Percentiles rank a stretch among this genome's conserved stretches.
Evolutionary conservation across 2,113 vertebrate species (phyloP).

Genomic region (Tursiops truncatus): DNA sequence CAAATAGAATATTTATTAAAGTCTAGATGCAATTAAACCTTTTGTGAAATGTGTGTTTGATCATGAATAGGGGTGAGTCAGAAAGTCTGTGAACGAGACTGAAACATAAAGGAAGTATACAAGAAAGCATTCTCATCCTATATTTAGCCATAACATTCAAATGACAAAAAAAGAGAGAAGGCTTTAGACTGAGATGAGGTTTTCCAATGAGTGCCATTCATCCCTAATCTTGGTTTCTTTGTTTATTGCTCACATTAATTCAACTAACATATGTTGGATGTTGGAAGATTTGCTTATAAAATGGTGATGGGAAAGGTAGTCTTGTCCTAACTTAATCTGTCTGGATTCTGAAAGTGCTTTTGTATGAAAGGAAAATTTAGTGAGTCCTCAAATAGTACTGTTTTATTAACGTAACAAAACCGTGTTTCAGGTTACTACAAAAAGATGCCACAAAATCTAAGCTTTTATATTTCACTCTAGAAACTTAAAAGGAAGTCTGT

Average conservation of each 20-base stretch:
- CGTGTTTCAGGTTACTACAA: constrained; percentile 42
- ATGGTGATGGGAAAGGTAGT: constrained; percentile 7
- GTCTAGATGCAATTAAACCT: constrained; percentile 71
- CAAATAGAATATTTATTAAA: constrained; percentile 76
- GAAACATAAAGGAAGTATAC: constrained; percentile 61
- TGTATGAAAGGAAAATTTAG: constrained; percentile 17
- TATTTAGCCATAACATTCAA: constrained; percentile 28
- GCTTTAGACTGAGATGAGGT: constrained; percentile 47
- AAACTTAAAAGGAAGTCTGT: constrained; percentile 44
- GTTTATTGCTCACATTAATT: constrained; percentile 2
- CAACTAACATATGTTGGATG: constrained; percentile 33
- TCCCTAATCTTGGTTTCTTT: constrained; percentile 22
- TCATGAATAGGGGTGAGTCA: constrained; percentile 65
- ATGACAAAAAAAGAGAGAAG: constrained; percentile 17
- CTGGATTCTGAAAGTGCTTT: constrained; percentile 56
- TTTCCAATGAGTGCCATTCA: background rate
- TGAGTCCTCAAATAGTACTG: constrained; percentile 32
- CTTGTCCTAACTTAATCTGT: constrained; percentile 12
- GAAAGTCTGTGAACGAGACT: constrained; percentile 23
- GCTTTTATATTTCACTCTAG: constrained; percentile 45
- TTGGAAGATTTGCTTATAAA: background rate
- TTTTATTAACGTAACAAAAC: constrained; percentile 72
- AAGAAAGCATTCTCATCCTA: background rate
- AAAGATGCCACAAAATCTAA: constrained; percentile 49
- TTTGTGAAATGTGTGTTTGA: constrained; percentile 73